A percentile compares a stretch with the other conserved stretches of the same genome.
Evolutionary conservation across 2,113 vertebrate species (phyloP).

Genomic region (Asarcornis scutulata): DNA sequence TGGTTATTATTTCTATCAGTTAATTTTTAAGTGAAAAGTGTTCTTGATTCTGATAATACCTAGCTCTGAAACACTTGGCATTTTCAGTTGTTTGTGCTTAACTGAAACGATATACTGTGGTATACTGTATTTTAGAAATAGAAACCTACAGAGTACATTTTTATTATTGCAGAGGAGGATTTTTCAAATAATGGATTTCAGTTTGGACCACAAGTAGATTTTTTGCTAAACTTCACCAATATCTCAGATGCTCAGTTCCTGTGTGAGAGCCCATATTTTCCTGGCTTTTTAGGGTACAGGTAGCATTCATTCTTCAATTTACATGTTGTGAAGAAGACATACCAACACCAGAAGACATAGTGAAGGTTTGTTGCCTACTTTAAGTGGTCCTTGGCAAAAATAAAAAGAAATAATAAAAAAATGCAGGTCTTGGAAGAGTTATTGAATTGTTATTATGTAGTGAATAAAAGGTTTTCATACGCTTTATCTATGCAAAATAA

Average conservation of each 20-base stretch:
- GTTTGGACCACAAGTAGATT: not conserved
- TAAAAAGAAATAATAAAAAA: too few species aligned
- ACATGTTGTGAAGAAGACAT: not conserved
- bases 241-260: not conserved
- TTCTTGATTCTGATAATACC: not conserved
- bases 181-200: not conserved
- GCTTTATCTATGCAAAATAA: not conserved
- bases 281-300: not conserved
- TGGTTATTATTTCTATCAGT: not conserved
- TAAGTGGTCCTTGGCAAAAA: not conserved
- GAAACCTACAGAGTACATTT: fast-evolving
- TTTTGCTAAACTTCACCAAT: fast-evolving
- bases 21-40: not conserved
- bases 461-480: not conserved
- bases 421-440: not conserved
- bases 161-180: not conserved
- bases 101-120: not conserved
- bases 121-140: not conserved
- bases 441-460: not conserved
- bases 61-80: not conserved
- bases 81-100: not conserved
- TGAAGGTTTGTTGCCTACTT: not conserved
- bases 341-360: fast-evolving
- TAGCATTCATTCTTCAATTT: not conserved
- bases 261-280: not conserved